Evolutionary conservation across 2,113 vertebrate genomes (phyloP).

Genomic region (Nettapus auritus): DNA sequence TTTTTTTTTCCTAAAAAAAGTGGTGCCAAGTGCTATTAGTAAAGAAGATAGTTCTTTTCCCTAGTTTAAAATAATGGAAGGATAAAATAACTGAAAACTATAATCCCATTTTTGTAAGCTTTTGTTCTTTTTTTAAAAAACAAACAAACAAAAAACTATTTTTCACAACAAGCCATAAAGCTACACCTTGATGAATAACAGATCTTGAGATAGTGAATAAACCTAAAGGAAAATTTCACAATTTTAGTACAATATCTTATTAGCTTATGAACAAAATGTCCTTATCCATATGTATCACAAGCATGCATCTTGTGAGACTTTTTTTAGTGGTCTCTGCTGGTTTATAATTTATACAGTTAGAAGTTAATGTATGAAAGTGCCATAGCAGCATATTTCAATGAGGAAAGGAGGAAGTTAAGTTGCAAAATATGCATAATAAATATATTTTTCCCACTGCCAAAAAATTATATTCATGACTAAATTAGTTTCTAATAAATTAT

Average conservation of each 20-base stretch:
- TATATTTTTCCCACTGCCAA: conserved; percentile 11
- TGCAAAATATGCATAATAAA: conserved; percentile 68
- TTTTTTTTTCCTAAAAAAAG: background rate
- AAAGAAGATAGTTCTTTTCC: background rate
- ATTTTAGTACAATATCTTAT: conserved; percentile 14
- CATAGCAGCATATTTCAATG: conserved; percentile 41
- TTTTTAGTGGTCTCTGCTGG: background rate
- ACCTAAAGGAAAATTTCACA: background rate
- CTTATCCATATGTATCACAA: background rate
- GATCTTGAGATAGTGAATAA: background rate
- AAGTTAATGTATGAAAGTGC: conserved; percentile 41
- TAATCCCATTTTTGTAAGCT: background rate
- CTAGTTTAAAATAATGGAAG: background rate
- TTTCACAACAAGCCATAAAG: background rate
- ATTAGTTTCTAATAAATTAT: conserved; percentile 78
- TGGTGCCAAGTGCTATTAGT: accelerated
- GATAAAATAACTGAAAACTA: background rate
- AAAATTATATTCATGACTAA: conserved; percentile 73
- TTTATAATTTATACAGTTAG: conserved; percentile 44
- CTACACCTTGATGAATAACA: background rate
- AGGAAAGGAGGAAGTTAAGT: conserved; percentile 37
- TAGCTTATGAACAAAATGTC: conserved; percentile 44
- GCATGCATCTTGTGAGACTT: conserved; percentile 25
- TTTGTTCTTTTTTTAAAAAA: background rate
- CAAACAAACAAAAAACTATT: background rate